Percentiles rank a stretch among this genome's conserved stretches.
phyloP scores from a whole-genome alignment of 2,888 invertebrate species.

The Actias luna region DNA sequence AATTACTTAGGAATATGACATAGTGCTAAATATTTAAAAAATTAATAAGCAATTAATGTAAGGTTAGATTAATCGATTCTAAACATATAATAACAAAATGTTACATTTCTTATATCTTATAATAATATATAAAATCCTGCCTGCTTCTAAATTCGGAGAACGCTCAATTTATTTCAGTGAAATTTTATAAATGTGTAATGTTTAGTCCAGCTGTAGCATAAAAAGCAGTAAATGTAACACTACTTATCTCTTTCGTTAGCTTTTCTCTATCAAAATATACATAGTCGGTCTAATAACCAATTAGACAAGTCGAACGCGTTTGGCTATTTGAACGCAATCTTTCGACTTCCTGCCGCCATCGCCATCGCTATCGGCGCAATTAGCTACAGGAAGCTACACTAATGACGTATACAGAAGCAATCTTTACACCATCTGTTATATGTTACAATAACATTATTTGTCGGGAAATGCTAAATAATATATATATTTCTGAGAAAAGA shows the following conservation, averaged over 20 bases:
- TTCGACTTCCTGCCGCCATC: conserved; percentile 70
- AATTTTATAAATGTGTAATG: too few species aligned
- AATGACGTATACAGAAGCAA: conserved; percentile 63
- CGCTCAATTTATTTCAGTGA: too few species aligned
- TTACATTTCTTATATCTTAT: too few species aligned
- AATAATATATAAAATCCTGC: too few species aligned
- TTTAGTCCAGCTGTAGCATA: too few species aligned
- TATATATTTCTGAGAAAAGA: background rate
- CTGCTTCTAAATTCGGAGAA: too few species aligned
- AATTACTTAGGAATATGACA: too few species aligned
- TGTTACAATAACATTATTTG: conserved; percentile 17
- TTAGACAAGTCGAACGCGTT: conserved; percentile 47
- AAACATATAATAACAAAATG: too few species aligned
- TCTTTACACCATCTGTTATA: conserved; percentile 27
- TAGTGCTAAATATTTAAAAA: too few species aligned
- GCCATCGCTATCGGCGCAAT: conserved; percentile 71
- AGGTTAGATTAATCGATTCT: too few species aligned
- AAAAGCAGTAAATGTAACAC: too few species aligned
- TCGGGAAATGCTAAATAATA: conserved; percentile 19
- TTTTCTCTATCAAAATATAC: background rate
- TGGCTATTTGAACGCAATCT: conserved; percentile 74
- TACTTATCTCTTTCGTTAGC: background rate
- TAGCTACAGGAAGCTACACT: conserved; percentile 69
- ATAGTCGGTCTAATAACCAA: conserved; percentile 21
- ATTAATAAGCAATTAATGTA: too few species aligned